Evolutionary conservation across 2,113 vertebrate species (phyloP).

Genomic region (Dicaeum eximium): DNA sequence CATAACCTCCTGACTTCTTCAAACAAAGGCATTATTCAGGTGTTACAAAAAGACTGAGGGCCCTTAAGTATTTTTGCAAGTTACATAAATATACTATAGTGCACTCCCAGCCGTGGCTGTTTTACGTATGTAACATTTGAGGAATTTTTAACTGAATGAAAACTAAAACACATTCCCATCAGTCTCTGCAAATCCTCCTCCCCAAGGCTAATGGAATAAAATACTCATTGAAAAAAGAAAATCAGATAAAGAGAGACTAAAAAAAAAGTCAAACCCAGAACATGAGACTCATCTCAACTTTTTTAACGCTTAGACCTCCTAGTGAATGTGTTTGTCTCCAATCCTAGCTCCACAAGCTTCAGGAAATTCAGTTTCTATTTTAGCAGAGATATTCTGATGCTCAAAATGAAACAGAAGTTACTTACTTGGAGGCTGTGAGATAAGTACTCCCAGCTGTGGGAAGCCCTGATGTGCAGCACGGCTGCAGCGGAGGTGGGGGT

Average conservation of each 20-base stretch:
- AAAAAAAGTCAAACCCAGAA: background rate
- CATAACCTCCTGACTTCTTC: background rate
- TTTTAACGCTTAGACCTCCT: background rate
- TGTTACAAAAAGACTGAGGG: background rate
- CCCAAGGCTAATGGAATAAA: background rate
- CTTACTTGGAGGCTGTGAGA: background rate
- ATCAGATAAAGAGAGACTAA: background rate
- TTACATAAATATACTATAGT: background rate
- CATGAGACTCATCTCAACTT: background rate
- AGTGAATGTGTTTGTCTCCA: background rate
- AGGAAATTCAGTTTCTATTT: background rate
- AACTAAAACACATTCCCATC: background rate
- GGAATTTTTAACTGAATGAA: background rate
- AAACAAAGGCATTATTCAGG: background rate
- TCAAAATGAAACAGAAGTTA: background rate
- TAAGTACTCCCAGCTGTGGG: background rate
- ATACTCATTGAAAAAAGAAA: background rate
- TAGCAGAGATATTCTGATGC: background rate
- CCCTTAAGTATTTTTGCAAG: background rate
- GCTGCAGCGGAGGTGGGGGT: background rate
- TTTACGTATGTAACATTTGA: background rate
- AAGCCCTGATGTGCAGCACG: background rate
- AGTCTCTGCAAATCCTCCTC: background rate
- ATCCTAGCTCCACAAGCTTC: background rate
- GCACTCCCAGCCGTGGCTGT: background rate